Percentiles rank a stretch among this genome's conserved stretches.
phyloP scores from a whole-genome alignment of 1,140 invertebrate genomes.

The Drosophila nannoptera region DNA sequence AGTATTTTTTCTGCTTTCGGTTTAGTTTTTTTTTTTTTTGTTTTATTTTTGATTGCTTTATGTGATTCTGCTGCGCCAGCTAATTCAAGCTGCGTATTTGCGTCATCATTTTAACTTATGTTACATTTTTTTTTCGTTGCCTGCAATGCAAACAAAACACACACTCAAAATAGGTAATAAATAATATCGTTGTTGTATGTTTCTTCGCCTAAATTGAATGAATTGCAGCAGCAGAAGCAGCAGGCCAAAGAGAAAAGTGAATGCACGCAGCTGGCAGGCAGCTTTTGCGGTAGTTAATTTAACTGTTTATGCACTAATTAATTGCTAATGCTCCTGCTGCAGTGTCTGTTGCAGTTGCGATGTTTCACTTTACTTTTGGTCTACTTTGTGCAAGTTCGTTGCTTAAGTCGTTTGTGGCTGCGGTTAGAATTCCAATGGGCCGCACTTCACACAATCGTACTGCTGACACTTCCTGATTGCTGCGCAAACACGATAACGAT shows the following conservation, averaged over 20 bases:
- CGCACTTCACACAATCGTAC: constrained; percentile 11
- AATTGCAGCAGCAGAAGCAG: constrained; percentile 32
- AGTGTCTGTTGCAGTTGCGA: constrained; percentile 27
- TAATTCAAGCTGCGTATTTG: constrained; percentile 53
- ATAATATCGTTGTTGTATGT: constrained; percentile 17
- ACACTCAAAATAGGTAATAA: constrained; percentile 8
- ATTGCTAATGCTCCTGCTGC: constrained; percentile 54
- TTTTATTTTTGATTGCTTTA: constrained; percentile 4
- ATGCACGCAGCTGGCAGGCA: constrained; percentile 40
- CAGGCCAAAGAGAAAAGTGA: constrained; percentile 59
- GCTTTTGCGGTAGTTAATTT: constrained; percentile 62
- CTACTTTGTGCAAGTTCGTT: constrained; percentile 51
- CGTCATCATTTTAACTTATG: constrained; percentile 61
- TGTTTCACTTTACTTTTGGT: constrained; percentile 26
- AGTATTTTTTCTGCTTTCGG: constrained; percentile 1
- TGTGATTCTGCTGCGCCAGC: constrained; percentile 27
- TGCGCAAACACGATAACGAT: neutral
- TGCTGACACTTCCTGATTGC: neutral
- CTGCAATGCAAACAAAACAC: constrained; percentile 25
- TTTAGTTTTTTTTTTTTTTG: constrained; percentile 2
- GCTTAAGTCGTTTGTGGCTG: constrained; percentile 64
- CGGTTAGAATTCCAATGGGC: constrained; percentile 4
- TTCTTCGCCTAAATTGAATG: constrained; percentile 22
- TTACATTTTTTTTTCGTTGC: constrained; percentile 53
- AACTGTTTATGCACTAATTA: constrained; percentile 79